A percentile compares a stretch with the other conserved stretches of the same genome.
These are phyloP conservation scores for Acleris cristana DNA, from an alignment of 2,888 invertebrate species.

Conservation along the genomic window DNA sequence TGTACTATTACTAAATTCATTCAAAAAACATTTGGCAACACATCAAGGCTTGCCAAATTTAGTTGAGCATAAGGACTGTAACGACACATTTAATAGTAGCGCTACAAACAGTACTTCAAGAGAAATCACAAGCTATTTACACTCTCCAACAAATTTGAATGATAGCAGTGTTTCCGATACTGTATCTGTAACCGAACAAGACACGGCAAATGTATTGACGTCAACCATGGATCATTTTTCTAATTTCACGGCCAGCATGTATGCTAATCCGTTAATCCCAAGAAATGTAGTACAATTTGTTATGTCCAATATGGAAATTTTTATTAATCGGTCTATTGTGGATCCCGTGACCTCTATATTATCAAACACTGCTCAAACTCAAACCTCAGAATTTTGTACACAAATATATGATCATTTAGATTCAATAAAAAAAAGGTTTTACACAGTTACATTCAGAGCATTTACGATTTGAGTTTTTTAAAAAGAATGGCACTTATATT, in stretches of 20 bases:
- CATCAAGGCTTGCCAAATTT: background rate
- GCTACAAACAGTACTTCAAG: background rate
- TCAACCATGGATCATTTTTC: background rate
- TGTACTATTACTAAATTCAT: no score
- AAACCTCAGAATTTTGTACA: background rate
- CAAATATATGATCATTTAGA: no score
- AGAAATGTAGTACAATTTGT: constrained; percentile 13
- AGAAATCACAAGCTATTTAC: background rate
- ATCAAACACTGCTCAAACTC: background rate
- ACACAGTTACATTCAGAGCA: constrained; percentile 3
- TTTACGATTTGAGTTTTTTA: constrained; percentile 5
- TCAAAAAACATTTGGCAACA: constrained; percentile 13
- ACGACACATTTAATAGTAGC: no score
- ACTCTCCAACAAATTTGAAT: constrained; percentile 2
- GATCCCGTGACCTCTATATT: constrained; percentile 2
- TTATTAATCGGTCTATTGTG: background rate
- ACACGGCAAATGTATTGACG: no score
- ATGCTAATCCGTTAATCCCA: constrained; percentile 14
- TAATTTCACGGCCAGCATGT: constrained; percentile 3
- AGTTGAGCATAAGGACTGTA: no score
- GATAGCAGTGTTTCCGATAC: background rate
- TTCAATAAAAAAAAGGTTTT: background rate
- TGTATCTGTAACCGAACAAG: no score
- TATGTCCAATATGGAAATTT: constrained; percentile 2
- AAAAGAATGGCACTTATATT: constrained; percentile 6